Percentiles rank a stretch among this genome's conserved stretches.
Evolutionary conservation across 1,140 invertebrate genomes (phyloP).

Genomic region (Drosophila ananassae): DNA sequence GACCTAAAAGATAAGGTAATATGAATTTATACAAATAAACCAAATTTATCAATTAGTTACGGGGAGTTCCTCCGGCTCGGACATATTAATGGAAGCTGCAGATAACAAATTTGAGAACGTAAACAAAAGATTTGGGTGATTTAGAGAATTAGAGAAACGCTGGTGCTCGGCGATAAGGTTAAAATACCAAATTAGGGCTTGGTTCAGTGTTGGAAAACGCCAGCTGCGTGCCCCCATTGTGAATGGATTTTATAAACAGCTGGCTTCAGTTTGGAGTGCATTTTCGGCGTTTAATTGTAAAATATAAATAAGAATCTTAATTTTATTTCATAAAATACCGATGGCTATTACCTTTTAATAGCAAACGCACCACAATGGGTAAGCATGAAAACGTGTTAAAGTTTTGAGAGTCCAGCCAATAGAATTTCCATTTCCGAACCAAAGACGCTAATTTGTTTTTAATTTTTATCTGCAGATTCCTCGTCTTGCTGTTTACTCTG

Average conservation of each 20-base stretch:
- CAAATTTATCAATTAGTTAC: background rate
- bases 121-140: conserved; percentile 20
- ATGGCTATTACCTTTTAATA: conserved; percentile 20
- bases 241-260: conserved; percentile 27
- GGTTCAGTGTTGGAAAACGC: background rate
- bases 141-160: background rate
- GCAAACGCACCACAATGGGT: conserved; percentile 30
- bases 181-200: background rate
- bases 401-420: background rate
- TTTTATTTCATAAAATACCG: conserved; percentile 9
- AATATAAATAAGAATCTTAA: conserved; percentile 33
- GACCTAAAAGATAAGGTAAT: background rate
- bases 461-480: conserved; percentile 10
- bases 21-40: background rate
- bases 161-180: background rate
- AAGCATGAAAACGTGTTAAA: background rate
- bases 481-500: conserved; percentile 54
- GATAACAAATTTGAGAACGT: conserved; percentile 14
- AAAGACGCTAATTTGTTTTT: conserved; percentile 13
- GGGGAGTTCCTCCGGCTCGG: background rate
- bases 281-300: conserved; percentile 36
- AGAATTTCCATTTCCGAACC: background rate
- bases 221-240: background rate
- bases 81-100: background rate
- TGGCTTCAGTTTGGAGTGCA: conserved; percentile 28